Conservation (phyloP, 2,797 vertebrate genomes). For the Thalassophryne amazonica region DNA sequence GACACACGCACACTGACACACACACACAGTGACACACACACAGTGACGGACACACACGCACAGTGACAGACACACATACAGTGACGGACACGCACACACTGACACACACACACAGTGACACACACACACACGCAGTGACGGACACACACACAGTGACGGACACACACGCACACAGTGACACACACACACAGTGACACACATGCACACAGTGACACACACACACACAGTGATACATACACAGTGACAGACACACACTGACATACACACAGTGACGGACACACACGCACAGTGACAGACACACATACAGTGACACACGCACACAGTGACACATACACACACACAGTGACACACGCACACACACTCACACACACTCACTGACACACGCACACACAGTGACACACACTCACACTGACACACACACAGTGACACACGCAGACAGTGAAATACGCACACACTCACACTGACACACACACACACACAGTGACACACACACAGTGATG, state of each 20-base stretch:
- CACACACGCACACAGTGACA: not conserved
- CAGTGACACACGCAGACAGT: not conserved
- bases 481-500: too few relatives aligned
- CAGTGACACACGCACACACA: too few relatives aligned
- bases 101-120: not conserved
- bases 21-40: not conserved
- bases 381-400: not conserved
- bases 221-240: not conserved
- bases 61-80: not conserved
- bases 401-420: too few relatives aligned
- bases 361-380: constrained; percentile 1
- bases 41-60: too few relatives aligned
- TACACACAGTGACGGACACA: not conserved
- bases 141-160: not conserved
- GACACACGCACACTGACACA: not conserved
- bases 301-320: not conserved
- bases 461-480: not conserved
- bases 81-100: not conserved
- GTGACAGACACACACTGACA: not conserved
- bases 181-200: too few relatives aligned
- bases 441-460: not conserved
- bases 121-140: not conserved
- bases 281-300: not conserved
- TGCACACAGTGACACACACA: too few relatives aligned
- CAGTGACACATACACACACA: too few relatives aligned